Conservation (phyloP, 2,113 vertebrate species). For the Aptenodytes patagonicus region DNA sequence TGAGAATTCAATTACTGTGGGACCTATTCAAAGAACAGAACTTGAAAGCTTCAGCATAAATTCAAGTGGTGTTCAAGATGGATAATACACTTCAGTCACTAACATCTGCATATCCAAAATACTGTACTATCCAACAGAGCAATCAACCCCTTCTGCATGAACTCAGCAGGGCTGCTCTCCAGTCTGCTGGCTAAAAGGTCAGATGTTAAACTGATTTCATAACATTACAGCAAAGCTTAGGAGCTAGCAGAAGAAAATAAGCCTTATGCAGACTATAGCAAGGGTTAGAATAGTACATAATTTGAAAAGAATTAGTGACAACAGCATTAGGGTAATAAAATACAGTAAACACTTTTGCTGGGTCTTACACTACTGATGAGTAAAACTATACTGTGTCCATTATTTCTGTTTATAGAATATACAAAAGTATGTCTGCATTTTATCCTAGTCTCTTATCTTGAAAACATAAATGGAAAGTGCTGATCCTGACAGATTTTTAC, state of each 20-base stretch:
- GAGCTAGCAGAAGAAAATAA: background rate
- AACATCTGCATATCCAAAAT: conserved; percentile 50
- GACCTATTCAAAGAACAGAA: conserved; percentile 11
- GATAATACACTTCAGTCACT: background rate
- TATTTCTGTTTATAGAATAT: background rate
- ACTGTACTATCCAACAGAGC: background rate
- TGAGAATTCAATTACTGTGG: conserved; percentile 33
- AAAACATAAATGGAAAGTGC: background rate
- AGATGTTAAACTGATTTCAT: conserved; percentile 12
- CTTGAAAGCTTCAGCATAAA: conserved; percentile 24
- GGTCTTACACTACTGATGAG: background rate
- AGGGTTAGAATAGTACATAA: background rate
- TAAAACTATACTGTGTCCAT: background rate
- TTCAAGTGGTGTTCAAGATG: conserved; percentile 23
- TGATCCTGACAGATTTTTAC: background rate
- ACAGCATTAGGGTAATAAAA: background rate
- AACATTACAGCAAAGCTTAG: background rate
- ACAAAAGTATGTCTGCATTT: background rate
- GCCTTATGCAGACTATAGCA: background rate
- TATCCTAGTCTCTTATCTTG: background rate
- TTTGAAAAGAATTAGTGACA: background rate
- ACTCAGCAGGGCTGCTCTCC: background rate
- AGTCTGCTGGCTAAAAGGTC: conserved; percentile 30
- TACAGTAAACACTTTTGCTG: background rate
- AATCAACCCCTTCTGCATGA: background rate